Percentiles rank a stretch among this genome's conserved stretches.
These are phyloP conservation scores for Eretmocerus hayati DNA, from an alignment of 2,888 invertebrate species.

Conservation along the genomic window DNA sequence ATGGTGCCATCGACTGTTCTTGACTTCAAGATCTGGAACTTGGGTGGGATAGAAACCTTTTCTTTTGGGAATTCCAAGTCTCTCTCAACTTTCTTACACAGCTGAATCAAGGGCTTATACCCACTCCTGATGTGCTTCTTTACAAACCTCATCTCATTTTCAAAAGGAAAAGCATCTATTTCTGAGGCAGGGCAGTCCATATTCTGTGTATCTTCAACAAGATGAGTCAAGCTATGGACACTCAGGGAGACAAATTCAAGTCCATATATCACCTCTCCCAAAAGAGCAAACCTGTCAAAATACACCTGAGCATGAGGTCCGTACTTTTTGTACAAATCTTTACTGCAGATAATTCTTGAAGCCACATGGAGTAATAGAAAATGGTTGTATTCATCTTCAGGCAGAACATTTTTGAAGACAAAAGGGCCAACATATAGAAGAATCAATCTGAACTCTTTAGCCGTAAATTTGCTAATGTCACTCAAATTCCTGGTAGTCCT, in stretches of 20 bases:
- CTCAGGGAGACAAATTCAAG: neutral
- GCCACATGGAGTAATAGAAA: neutral
- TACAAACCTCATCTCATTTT: conserved; percentile 2
- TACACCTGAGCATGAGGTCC: neutral
- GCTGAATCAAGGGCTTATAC: neutral
- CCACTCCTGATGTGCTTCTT: too few species aligned
- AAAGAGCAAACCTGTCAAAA: neutral
- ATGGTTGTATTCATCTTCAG: neutral
- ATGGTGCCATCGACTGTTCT: too few species aligned
- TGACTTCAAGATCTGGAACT: too few species aligned
- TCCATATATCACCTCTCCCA: neutral
- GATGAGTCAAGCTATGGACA: conserved; percentile 7
- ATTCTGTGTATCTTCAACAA: conserved; percentile 4
- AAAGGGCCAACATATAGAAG: neutral
- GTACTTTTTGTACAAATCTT: neutral
- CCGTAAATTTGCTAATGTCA: neutral
- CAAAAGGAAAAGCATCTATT: conserved; percentile 5
- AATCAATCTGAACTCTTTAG: neutral
- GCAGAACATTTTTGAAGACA: neutral
- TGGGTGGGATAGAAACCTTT: too few species aligned
- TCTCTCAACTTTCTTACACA: neutral
- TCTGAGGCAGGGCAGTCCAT: neutral
- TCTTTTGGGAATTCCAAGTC: too few species aligned
- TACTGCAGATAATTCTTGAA: neutral
- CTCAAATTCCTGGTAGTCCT: neutral